phyloP scores from a whole-genome alignment of 2,113 vertebrate genomes.

The Gnathonemus longibarbis region DNA sequence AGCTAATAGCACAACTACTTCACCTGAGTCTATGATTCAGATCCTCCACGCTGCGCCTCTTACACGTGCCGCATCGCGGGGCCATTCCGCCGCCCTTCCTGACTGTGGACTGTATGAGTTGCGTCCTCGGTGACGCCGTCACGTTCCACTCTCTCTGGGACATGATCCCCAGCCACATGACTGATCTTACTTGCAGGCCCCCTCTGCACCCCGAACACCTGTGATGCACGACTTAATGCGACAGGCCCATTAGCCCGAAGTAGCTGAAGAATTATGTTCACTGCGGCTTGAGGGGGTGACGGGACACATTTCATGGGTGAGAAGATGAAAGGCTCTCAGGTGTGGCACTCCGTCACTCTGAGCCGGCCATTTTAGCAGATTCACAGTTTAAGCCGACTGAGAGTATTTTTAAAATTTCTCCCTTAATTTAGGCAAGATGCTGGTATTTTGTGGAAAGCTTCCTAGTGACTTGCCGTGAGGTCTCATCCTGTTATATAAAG shows the following conservation, averaged over 20 bases:
- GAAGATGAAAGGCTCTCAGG: conserved; percentile 23
- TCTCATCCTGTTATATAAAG: neutral
- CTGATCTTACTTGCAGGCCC: neutral
- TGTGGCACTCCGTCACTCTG: neutral
- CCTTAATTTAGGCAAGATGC: neutral
- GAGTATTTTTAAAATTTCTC: neutral
- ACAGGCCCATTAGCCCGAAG: conserved; percentile 3
- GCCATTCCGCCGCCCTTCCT: neutral
- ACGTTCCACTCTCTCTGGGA: neutral
- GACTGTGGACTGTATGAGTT: neutral
- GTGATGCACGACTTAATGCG: conserved; percentile 5
- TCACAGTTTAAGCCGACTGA: neutral
- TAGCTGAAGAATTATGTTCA: neutral
- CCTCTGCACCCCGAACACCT: neutral
- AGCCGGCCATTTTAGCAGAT: conserved; percentile 16
- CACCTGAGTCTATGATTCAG: neutral
- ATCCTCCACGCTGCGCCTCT: neutral
- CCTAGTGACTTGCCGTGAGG: neutral
- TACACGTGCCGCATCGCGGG: neutral
- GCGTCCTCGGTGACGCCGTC: neutral
- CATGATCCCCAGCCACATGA: neutral
- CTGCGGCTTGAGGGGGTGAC: conserved; percentile 18
- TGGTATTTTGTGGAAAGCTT: neutral
- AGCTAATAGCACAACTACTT: neutral
- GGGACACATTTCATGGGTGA: conserved; percentile 25